Evolutionary conservation across 92 coral and sea anemone genomes (phyloP), one percentile per base, ranked within the genome.

Genomic region (Umimayanthus chanpuru): DNA sequence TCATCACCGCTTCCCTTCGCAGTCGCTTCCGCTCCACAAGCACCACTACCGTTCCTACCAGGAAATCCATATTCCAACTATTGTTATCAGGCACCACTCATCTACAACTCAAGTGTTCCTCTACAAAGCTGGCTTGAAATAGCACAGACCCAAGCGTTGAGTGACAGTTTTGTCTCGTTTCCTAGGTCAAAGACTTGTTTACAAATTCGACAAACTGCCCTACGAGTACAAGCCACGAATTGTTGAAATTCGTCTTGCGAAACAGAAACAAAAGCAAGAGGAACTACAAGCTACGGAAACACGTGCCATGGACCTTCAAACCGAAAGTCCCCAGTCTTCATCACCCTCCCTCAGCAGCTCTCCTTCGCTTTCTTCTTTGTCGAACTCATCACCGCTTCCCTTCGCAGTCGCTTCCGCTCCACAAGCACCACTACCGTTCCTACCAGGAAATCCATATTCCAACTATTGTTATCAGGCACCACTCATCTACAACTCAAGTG

Each of bases 181-280:
- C 84, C 84, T 9, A 40, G 87, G 87, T 3, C 87, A 83, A 26
- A 68, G 77, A 47, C 87, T 83, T 68, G 87, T 83, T 4, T 83
- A 83, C 77, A 83, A 83, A 72, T 83, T 83, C 12, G 67, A 83
- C 87, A 83, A 83, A 74, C 78, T 83, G 29, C 87, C 87, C 11
- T 83, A 83, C 26, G 87, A 83, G 65, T 83, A 83, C 67, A 70
- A 83, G 64, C 87, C 87, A 44, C 44, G 79, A 83, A 83, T 83
- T 12, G 87, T 83, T 25, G 78, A 25, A 39, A 83, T 83, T 44
- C 87, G 87, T 8, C 78, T 41, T 44, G 67, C 77, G 28, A 83
- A 83, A 21, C 77, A 83, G 30, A 71, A 44, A 78, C 64, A 78
- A 14, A 78, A 78, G 40, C 64, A 41, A 9, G 79, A 83, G 36